Evolutionary conservation across 2,797 vertebrate species (phyloP).

Genomic region (Okamejei kenojei): DNA sequence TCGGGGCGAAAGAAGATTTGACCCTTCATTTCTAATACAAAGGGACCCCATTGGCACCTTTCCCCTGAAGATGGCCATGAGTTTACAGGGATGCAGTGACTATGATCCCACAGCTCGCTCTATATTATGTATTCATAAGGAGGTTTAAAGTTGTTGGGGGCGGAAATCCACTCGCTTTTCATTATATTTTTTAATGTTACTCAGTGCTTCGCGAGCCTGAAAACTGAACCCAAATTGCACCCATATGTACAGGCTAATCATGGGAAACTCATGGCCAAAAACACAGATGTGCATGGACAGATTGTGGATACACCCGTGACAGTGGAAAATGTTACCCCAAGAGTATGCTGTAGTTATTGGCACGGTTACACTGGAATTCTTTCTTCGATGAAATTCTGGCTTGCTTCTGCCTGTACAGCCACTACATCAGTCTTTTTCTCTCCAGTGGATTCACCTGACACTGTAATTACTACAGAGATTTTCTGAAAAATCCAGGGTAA

Average conservation of each 20-base stretch:
- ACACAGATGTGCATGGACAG: conserved; percentile 8
- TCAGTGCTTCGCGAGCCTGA: conserved; percentile 20
- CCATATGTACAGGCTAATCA: conserved; percentile 30
- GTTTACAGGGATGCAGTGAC: neutral
- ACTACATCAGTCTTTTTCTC: conserved; percentile 28
- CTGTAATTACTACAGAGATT: conserved; percentile 30
- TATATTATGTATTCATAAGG: neutral
- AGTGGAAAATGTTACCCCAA: conserved; percentile 31
- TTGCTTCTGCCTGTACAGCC: conserved; percentile 19
- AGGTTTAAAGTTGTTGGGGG: neutral
- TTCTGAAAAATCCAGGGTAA: neutral
- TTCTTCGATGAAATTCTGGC: conserved; percentile 11
- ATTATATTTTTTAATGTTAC: neutral
- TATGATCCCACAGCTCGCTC: neutral
- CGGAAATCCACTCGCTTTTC: neutral
- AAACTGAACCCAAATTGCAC: conserved; percentile 32
- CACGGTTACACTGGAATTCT: conserved; percentile 24
- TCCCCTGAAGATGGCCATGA: neutral
- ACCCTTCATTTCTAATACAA: neutral
- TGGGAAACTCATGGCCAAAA: conserved; percentile 9
- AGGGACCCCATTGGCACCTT: neutral
- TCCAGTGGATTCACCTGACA: conserved; percentile 28
- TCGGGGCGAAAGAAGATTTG: too few species aligned
- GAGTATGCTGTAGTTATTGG: conserved; percentile 23
- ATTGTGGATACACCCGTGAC: conserved; percentile 26